Evolutionary conservation across 2,888 invertebrate genomes (phyloP), one percentile per base, ranked within the genome.

Genomic region (Melieria omissa): DNA sequence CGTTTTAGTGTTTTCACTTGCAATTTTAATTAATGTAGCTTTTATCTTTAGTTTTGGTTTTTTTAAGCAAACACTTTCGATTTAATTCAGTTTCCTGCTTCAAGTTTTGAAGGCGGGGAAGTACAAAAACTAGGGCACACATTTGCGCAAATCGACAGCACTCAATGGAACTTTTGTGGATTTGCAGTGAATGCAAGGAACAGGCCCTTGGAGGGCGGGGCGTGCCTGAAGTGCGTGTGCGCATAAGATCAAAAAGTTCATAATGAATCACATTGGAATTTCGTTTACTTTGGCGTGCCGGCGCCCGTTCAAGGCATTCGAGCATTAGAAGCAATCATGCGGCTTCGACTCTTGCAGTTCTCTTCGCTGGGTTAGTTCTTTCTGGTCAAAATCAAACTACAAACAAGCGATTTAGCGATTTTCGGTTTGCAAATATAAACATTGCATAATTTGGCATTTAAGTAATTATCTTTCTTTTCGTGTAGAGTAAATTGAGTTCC

Each of bases 391-490:
- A 54, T n/a, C 49, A 58, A 29, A 16, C 14, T 66, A 66, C 44
- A 6, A 65, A 52, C 42, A 47, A 46, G 58, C 42, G 12, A 12
- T 62, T 47, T n/a, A 66, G 46, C 46, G 60, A 45, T 54, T 54
- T 62, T 4, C 29, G 57, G 41, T 63, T 63, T 52, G 14, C 14
- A 75, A 66, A 61, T 44, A 66, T 64, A 69, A 76, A 76, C 70
- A 2, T 29, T 29, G 74, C 74, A 75, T 76, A 77, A 76, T 78
- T 76, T 79, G 76, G 71, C 74, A 77, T 74, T 73, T 72, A 58
- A 71, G 68, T 73, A 70, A 14, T 54, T 76, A 55, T 74, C 72
- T 74, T 60, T 72, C 73, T 73, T 75, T 70, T 71, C 65, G 65
- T 64, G 29, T 29, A 29, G 29, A 29, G 29, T 29, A 29, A 29